Evolutionary conservation across 2,797 vertebrate species (phyloP), one percentile per base, ranked within the genome.

Genomic region (Chelidonichthys spinosus): DNA sequence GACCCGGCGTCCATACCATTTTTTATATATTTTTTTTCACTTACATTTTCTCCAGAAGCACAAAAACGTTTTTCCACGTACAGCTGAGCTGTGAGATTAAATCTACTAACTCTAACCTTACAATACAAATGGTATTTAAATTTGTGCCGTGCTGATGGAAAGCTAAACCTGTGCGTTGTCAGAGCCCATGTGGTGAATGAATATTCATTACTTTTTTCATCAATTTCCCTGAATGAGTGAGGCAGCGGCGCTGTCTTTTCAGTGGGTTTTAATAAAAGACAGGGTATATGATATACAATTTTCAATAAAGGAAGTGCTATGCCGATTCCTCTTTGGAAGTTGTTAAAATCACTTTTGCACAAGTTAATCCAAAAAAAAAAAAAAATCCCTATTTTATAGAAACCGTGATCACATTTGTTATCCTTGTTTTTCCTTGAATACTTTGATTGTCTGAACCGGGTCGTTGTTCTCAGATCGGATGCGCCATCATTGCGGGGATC

Each of bases 401-500:
- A 71, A 60, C 13, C n/a, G 15, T 52, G 5, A 36, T 63, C 11
- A 8, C 35, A 17, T 39, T 15, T n/a, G 66, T 36, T 66, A 5
- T 62, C n/a, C 5, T 47, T 69, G 11, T 42, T 42, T 62, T 11
- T 39, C n/a, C 40, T 53, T 62, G 1, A 42, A 33, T 54, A 7
- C 35, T 36, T 47, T 43, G 15, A 36, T 64, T 40, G 8, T 64
- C n/a, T 74, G n/a, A 13, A 72, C 49, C 40, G 3, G 7, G 3
- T 33, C 49, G 61, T 76, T 86, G 7, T 72, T 78, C 46, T 71
- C 84, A 99, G 98, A 97, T 99, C 74, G 97, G 96, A 46, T 99
- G 98, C 64, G 96, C 98, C n/a, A 96, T 99, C 92, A 97, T 99
- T 4, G 98, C 98, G 36, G 98, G 98, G 78, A 96, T 99, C 84